phyloP scores from a whole-genome alignment of 1,140 invertebrate genomes.

The Archegozetes longisetosus region DNA sequence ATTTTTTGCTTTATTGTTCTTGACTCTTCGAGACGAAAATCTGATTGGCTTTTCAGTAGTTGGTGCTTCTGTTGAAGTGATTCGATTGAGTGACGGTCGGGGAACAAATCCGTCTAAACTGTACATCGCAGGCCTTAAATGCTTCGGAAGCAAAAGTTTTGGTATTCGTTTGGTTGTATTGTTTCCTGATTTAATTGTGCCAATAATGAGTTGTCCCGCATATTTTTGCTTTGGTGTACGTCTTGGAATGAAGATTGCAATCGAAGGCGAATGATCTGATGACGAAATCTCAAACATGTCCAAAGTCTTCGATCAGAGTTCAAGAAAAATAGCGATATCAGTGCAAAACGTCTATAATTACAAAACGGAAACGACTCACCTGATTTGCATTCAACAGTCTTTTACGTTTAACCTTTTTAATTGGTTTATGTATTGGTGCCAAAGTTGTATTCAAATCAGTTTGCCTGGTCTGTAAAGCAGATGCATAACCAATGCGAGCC shows the following conservation, averaged over 20 bases:
- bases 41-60: background rate
- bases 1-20: background rate
- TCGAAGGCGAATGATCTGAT: background rate
- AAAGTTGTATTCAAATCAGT: background rate
- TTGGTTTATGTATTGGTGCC: background rate
- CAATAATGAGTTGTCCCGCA: background rate
- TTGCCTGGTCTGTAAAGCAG: background rate
- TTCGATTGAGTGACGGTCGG: slow-evolving; percentile 21
- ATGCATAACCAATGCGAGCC: background rate
- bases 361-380: too few species aligned
- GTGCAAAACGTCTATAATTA: too few species aligned
- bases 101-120: slow-evolving; percentile 24
- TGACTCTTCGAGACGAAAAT: background rate
- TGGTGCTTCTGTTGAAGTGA: slow-evolving; percentile 17
- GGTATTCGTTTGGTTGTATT: slow-evolving; percentile 5
- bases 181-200: background rate
- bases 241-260: background rate
- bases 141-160: slow-evolving; percentile 20
- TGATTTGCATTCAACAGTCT: background rate
- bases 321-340: too few species aligned
- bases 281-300: background rate
- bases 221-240: background rate
- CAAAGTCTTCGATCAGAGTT: too few species aligned
- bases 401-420: background rate
- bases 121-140: slow-evolving; percentile 23